Evolutionary conservation across 1,140 invertebrate species (phyloP).

Genomic region (Sweltsa coloradensis): DNA sequence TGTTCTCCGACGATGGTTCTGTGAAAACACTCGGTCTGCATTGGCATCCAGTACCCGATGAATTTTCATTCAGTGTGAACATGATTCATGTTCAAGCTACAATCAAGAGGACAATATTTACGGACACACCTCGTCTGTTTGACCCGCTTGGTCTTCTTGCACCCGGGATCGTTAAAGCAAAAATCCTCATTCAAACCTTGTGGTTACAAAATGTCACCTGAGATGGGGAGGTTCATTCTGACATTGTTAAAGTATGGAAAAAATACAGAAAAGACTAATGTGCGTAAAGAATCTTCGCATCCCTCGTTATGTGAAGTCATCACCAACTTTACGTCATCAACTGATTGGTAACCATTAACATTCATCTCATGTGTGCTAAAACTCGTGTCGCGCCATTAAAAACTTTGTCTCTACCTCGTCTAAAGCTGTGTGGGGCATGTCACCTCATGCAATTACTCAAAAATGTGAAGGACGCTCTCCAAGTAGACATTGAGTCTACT

Average conservation of each 20-base stretch:
- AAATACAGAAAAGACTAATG: slow-evolving; percentile 8
- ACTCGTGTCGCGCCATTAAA: background rate
- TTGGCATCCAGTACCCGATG: slow-evolving; percentile 22
- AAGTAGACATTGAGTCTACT: background rate
- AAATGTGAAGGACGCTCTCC: background rate
- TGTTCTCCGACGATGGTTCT: slow-evolving; percentile 13
- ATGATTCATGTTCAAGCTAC: background rate
- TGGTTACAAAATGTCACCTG: slow-evolving; percentile 26
- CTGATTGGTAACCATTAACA: slow-evolving; percentile 18
- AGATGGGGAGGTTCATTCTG: slow-evolving; percentile 23
- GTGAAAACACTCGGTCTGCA: slow-evolving; percentile 23
- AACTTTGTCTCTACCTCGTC: background rate
- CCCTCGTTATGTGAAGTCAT: slow-evolving; percentile 11
- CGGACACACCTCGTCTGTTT: slow-evolving; percentile 24
- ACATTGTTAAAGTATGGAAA: slow-evolving; percentile 18
- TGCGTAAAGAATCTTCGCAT: slow-evolving; percentile 15
- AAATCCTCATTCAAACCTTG: slow-evolving; percentile 33
- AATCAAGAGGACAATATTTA: slow-evolving; percentile 29
- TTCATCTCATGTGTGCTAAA: slow-evolving; percentile 2
- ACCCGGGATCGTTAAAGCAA: slow-evolving; percentile 27
- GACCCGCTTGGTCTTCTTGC: slow-evolving; percentile 29
- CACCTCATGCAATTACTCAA: background rate
- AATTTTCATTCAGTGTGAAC: slow-evolving; percentile 9
- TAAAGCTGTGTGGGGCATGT: background rate
- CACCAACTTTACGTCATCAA: background rate